These are phyloP conservation scores for Eira barbara DNA, from an alignment of 2,113 vertebrate species.

Conservation along the genomic window DNA sequence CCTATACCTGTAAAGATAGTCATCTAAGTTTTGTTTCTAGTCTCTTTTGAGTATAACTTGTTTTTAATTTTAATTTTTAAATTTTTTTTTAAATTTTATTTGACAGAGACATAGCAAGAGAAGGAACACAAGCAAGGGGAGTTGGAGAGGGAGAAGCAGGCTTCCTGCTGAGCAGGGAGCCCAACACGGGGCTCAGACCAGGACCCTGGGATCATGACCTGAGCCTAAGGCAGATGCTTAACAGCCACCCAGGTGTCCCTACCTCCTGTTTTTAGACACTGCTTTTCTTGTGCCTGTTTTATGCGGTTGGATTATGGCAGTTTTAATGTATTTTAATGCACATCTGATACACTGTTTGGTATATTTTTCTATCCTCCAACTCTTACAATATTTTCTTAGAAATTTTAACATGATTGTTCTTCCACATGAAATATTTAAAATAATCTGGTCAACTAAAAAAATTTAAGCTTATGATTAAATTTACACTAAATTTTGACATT, in stretches of 20 bases:
- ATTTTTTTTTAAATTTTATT: too few species aligned
- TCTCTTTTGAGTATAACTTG: neutral
- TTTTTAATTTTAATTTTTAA: neutral
- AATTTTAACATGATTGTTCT: slow-evolving; percentile 11
- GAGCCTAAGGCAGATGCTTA: too few species aligned
- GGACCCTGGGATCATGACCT: too few species aligned
- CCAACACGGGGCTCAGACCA: fast-evolving
- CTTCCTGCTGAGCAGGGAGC: too few species aligned
- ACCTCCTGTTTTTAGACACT: neutral
- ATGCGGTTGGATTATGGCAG: neutral
- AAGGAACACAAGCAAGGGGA: too few species aligned
- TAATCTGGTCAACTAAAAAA: neutral
- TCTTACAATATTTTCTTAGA: neutral
- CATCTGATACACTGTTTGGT: neutral
- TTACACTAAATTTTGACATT: neutral
- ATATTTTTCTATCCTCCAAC: neutral
- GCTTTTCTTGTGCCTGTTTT: neutral
- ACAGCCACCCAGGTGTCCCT: too few species aligned
- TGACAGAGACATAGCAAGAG: too few species aligned
- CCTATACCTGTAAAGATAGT: neutral
- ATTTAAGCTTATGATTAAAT: neutral
- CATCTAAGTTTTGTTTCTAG: neutral
- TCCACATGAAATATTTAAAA: neutral
- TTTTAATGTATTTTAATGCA: neutral
- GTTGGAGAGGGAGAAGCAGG: too few species aligned